Evolutionary conservation across 2,888 invertebrate genomes (phyloP), one percentile per base, ranked within the genome.

Genomic region (Gerris lacustris): DNA sequence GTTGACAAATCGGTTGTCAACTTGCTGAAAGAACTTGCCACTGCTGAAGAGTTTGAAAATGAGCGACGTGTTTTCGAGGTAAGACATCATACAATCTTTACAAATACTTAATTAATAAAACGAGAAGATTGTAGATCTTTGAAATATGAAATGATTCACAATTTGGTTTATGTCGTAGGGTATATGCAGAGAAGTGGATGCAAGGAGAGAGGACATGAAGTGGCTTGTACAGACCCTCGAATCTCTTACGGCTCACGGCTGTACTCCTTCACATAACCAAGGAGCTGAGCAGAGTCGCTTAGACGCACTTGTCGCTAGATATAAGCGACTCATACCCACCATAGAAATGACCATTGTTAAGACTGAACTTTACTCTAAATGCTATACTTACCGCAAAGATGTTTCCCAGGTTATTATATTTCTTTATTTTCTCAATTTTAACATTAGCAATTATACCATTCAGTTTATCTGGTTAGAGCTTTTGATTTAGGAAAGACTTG

Each of bases 161-260:
- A 55, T 11, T n/a, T n/a, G n/a, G n/a, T n/a, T 55, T 55, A 55
- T 55, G 76, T 80, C 81, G 5, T 82, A 95, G 94, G 88, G 87
- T 80, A 91, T 95, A 76, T 94, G 94, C 80, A 88, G 89, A 73
- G 93, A 94, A 82, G 94, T 95, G 55, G 94, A 96, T 79, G 86
- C 86, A 72, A 92, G 92, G 80, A 87, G 94, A 44, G 94, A 95
- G 80, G 94, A 94, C 77, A 94, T 96, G 90, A 95, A 95, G 79
- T 94, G 94, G 93, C 83, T 97, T 70, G 93, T 95, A 0, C 93
- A 94, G 81, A 92, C 92, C 15, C 82, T 96, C 69, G 94, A 96
- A 78, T 88, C 89, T 77, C 84, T 97, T 72, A 86, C 91, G 72
- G 90, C 92, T 78, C 89, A 91, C 76, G 87, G 91, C 11, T 91